phyloP scores from a whole-genome alignment of 2,888 invertebrate species.

The Monoplex corrugatus region DNA sequence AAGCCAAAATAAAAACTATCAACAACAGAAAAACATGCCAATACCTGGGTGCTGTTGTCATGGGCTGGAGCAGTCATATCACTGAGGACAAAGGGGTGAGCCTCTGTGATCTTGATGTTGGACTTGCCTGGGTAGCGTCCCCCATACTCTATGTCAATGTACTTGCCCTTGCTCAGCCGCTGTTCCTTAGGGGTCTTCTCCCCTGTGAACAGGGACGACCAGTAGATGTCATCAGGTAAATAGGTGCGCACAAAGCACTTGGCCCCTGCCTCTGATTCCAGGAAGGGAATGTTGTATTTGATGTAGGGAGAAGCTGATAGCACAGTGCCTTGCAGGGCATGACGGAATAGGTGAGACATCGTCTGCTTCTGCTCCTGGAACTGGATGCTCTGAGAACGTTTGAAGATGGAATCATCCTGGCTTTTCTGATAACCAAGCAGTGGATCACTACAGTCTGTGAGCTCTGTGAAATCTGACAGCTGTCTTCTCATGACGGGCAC shows the following conservation, averaged over 20 bases:
- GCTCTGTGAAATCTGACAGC: constrained; percentile 56
- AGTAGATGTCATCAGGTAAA: constrained; percentile 89
- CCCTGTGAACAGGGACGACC: constrained; percentile 83
- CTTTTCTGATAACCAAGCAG: constrained; percentile 85
- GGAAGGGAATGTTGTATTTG: constrained; percentile 91
- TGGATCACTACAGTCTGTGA: constrained; percentile 86
- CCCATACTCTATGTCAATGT: constrained; percentile 55
- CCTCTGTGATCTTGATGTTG: constrained; percentile 67
- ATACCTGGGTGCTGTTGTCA: constrained; percentile 84
- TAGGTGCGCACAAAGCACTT: constrained; percentile 88
- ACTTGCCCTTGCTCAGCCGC: constrained; percentile 56
- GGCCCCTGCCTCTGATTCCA: constrained; percentile 92
- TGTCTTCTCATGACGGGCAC: constrained; percentile 18
- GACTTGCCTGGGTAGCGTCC: constrained; percentile 59
- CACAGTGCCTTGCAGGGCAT: constrained; percentile 88
- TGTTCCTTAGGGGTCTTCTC: constrained; percentile 52
- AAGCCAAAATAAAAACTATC: neutral
- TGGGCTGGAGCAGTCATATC: constrained; percentile 86
- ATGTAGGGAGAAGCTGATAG: constrained; percentile 94
- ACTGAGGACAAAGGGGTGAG: constrained; percentile 88
- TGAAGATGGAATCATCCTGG: constrained; percentile 81
- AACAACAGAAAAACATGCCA: neutral
- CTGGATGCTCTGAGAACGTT: constrained; percentile 59
- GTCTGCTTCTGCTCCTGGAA: constrained; percentile 62
- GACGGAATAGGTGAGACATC: constrained; percentile 86